Evolutionary conservation across 2,797 vertebrate species (phyloP), one percentile per base, ranked within the genome.

Genomic region (Rhinella marina): DNA sequence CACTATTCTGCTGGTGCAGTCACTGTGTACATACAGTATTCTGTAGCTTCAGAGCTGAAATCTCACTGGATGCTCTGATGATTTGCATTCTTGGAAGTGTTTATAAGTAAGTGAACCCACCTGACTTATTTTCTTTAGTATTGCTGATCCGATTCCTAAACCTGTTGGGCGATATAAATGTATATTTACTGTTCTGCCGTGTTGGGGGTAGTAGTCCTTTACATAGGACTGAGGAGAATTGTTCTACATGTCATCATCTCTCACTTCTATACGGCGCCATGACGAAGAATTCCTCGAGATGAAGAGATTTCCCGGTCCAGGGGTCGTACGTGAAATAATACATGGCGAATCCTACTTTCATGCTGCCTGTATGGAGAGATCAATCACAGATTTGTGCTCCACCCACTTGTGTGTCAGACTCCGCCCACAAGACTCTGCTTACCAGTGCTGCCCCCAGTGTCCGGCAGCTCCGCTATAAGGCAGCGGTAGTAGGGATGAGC

Each of bases 271-370:
- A 81, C 12, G 48, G 77, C 25, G 70, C 52, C 85, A 72, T 86
- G 13, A 86, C 85, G 7, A 17, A 86, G 77, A 86, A 81, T 17
- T 86, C 85, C 52, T 86, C 85, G 3, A 86, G 77, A 11, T 81
- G 29, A 17, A 86, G 64, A 10, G 23, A 66, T 54, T n/a, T 80
- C 29, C 77, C 64, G 19, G 29, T 17, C 85, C 85, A 86, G 1
- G 85, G 77, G 25, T 86, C 85, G 12, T 72, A 61, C 3, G 85
- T 81, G 62, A 23, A 59, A 17, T 61, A 81, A 72, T 81, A 86
- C 77, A 81, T 86, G 5, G 85, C 77, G 9, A 86, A 86, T 5
- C 85, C 85, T 0, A 86, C 64, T 14, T 19, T 80, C 7, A n/a
- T 13, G 23, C 13, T 59, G 25, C 80, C 80, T 81, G 32, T 8